These are phyloP conservation scores for Chrysolina oricalcia DNA, from an alignment of 2,888 invertebrate species.

Conservation along the genomic window DNA sequence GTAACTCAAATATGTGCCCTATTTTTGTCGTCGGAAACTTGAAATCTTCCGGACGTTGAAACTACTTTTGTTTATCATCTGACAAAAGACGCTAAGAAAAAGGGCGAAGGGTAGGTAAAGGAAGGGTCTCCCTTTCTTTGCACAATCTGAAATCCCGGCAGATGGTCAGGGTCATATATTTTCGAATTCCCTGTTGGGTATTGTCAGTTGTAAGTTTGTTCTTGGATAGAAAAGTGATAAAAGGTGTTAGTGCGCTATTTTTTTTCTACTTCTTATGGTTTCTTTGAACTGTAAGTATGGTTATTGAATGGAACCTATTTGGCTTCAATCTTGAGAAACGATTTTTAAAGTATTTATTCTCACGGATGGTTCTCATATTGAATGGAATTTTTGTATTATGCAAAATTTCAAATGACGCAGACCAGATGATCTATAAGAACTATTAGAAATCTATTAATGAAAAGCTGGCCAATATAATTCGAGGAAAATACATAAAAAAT, in stretches of 20 bases:
- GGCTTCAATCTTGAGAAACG: no score
- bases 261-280: not conserved
- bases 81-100: not conserved
- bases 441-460: no score
- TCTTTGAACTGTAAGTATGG: not conserved
- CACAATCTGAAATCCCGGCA: not conserved
- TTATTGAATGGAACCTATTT: not conserved
- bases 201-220: not conserved
- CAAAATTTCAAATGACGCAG: no score
- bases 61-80: not conserved
- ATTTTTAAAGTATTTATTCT: no score
- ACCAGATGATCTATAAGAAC: no score
- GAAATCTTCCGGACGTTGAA: not conserved
- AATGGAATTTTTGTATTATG: no score
- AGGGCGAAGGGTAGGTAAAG: conserved; percentile 3
- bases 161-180: not conserved
- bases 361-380: no score
- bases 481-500: no score
- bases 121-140: not conserved
- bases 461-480: no score
- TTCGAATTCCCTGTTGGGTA: not conserved
- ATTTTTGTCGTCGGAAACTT: not conserved
- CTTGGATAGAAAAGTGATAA: not conserved
- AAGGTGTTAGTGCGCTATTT: not conserved
- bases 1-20: not conserved